Conservation (phyloP, 2,113 vertebrate genomes). For the Neotoma lepida region DNA sequence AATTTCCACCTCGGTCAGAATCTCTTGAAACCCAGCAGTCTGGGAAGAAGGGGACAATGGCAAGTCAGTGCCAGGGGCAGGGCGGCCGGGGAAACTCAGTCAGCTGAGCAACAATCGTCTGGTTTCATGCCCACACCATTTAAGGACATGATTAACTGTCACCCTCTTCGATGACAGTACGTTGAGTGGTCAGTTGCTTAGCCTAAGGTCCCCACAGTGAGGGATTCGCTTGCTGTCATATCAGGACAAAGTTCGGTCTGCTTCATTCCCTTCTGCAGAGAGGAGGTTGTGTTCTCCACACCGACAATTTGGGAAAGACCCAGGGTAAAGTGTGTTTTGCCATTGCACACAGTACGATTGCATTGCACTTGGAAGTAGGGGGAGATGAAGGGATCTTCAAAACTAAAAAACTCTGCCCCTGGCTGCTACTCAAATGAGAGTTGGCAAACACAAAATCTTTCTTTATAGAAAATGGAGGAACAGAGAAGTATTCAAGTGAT, state of each 20-base stretch:
- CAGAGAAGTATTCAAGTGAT: neutral
- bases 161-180: conserved; percentile 65
- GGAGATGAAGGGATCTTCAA: neutral
- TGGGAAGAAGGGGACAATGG: conserved; percentile 81
- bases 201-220: conserved; percentile 75
- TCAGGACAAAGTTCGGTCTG: conserved; percentile 66
- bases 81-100: conserved; percentile 74
- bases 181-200: conserved; percentile 81
- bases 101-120: conserved; percentile 71
- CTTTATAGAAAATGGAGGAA: neutral
- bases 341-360: neutral
- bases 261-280: conserved; percentile 53
- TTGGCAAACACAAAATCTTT: neutral
- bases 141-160: conserved; percentile 84
- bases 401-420: neutral
- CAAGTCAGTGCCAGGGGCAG: conserved; percentile 78
- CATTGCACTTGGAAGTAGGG: neutral
- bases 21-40: conserved; percentile 98
- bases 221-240: conserved; percentile 75
- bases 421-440: neutral
- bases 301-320: conserved; percentile 16
- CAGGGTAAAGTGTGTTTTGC: conserved; percentile 14
- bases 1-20: conserved; percentile 96
- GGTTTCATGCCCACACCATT: conserved; percentile 79
- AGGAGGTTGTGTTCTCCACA: conserved; percentile 45